Percentiles rank a stretch among this genome's conserved stretches.
These are phyloP conservation scores for Perdita meconis DNA, from an alignment of 2,888 invertebrate species.

Conservation along the genomic window DNA sequence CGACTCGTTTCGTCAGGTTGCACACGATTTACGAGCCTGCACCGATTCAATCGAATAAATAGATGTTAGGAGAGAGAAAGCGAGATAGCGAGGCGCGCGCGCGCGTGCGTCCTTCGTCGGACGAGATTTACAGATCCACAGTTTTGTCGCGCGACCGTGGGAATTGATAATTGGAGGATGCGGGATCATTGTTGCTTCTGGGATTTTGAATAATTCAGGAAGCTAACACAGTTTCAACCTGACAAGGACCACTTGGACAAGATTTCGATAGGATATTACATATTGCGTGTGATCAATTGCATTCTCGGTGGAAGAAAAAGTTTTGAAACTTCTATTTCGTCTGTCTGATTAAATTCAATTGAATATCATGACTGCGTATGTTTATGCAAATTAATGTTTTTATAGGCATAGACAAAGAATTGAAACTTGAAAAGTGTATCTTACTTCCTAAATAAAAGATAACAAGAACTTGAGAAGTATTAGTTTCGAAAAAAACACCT, in stretches of 20 bases:
- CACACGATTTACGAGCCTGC: conserved; percentile 71
- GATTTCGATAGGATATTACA: background rate
- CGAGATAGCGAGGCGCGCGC: background rate
- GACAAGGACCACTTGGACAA: background rate
- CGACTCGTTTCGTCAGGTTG: conserved; percentile 77
- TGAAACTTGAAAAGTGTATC: too few relatives aligned
- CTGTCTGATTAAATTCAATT: too few relatives aligned
- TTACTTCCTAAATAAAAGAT: too few relatives aligned
- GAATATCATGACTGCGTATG: too few relatives aligned
- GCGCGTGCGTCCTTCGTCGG: conserved; percentile 6
- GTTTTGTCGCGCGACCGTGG: conserved; percentile 14
- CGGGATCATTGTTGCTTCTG: conserved; percentile 37
- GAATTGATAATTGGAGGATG: conserved; percentile 49
- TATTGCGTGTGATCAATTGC: too few relatives aligned
- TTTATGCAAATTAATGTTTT: too few relatives aligned
- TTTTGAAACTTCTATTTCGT: too few relatives aligned
- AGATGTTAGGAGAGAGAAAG: conserved; percentile 26
- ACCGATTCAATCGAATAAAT: conserved; percentile 61
- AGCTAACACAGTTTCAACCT: background rate
- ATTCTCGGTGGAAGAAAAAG: too few relatives aligned
- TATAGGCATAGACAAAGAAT: too few relatives aligned
- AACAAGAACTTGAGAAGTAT: too few relatives aligned
- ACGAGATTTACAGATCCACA: conserved; percentile 22
- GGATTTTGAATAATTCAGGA: conserved; percentile 18
- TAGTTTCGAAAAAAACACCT: too few relatives aligned